Base-by-base conservation (phyloP, 2,888 invertebrate species). In the Campoletis raptor region DNA sequence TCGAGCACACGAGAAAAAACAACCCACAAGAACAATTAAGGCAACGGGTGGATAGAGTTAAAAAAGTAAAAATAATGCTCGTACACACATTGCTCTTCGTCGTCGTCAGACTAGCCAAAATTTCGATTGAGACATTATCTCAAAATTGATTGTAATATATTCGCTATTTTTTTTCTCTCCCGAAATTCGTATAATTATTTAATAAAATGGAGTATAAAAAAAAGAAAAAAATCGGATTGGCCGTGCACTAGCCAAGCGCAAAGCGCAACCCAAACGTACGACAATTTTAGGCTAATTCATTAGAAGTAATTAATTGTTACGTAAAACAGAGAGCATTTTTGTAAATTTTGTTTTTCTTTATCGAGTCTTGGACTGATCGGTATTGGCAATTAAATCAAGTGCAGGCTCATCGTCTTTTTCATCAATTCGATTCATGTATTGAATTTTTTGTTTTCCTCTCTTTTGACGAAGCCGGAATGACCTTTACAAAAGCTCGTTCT, bases 61-160 rank as follows among this genome's bases (percentile, higher is more conserved):
- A 78, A 54, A 81, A 37, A 76, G 21, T n/a, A 15, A 54, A 15
- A 9, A n/a, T n/a, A 52, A 57, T 48, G 42, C 73, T 12, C 54
- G 45, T 3, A 15, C 37, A 24, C 30, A 52, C 10, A 18, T n/a
- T 30, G 15, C 45, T 64, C 37, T 48, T 76, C 48, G 64, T 81
- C 67, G 52, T 40, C 76, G 83, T 69, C 80, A 85, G 81, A 70
- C 54, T 79, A 77, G 85, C 52, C 61, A 84, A 80, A 81, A 85
- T 85, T 85, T 78, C 76, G 70, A 74, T n/a, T 61, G 37, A 82
- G 79, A 86, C 70, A 76, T 73, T 37, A 69, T 81, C 78, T 86
- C 76, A 45, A 87, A 86, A 85, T 85, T 81, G 76, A 86, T 88
- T 89, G 85, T 87, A 86, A 88, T 89, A 87, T 85, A 88, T 87